Percentiles rank a stretch among this genome's conserved stretches.
Conservation (phyloP, 2,888 invertebrate genomes). For the Hyles lineata region DNA sequence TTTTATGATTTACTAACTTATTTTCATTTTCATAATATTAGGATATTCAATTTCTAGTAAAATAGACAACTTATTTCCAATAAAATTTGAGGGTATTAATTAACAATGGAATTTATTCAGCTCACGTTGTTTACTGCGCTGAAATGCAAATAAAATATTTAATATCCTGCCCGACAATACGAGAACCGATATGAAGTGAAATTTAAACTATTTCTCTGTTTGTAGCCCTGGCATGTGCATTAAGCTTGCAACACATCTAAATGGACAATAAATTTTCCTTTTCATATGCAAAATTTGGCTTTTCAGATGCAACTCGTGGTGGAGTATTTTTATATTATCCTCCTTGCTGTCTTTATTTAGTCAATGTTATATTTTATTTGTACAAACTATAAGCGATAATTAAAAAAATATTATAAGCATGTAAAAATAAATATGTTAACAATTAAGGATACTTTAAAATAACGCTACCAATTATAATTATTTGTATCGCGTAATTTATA, state of each 20-base stretch:
- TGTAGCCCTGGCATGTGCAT: neutral
- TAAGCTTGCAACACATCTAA: neutral
- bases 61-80: no score
- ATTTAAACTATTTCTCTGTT: neutral
- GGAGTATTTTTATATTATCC: neutral
- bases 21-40: no score
- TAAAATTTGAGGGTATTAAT: neutral
- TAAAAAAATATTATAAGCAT: neutral
- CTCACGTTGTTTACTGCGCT: neutral
- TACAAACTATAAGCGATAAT: no score
- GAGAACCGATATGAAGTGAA: neutral
- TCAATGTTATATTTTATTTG: no score
- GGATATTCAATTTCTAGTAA: no score
- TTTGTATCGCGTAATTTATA: no score
- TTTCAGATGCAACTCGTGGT: neutral
- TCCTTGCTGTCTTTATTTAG: no score
- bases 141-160: slow-evolving; percentile 5
- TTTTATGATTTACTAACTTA: no score
- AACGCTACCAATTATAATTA: no score
- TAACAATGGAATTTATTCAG: neutral
- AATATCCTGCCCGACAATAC: neutral
- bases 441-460: neutral
- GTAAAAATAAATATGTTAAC: neutral
- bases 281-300: neutral
- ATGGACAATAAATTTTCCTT: neutral